Evolutionary conservation across 2,888 invertebrate species (phyloP), one percentile per base, ranked within the genome.

Genomic region (Hymenopus coronatus): DNA sequence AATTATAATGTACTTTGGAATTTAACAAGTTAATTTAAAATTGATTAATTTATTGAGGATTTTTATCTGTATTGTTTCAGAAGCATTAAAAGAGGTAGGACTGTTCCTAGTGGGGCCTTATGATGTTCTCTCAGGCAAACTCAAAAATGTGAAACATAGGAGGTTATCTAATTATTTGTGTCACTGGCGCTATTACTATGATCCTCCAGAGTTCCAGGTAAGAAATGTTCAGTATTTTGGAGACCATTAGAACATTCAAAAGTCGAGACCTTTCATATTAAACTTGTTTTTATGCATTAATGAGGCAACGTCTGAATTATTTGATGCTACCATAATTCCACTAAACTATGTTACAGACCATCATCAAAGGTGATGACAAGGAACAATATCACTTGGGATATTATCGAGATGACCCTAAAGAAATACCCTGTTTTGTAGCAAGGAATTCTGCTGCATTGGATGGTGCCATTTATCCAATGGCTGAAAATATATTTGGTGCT

Each of bases 151-250:
- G 1, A 93, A 95, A 90, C 94, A 95, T 90, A 95, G 90, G 94
- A 96, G 90, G 54, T 87, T 88, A 28, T 88, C 91, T 3, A 82
- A 89, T 7, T 97, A 96, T 92, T 94, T 98, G 86, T 93, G 96
- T 15, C 98, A 98, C 92, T 98, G 98, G 97, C 95, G 99, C 91
- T 99, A 97, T 93, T 98, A 95, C 92, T 98, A 97, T 93, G 99
- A 99, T 94, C 98, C 98, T 15, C 99, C 99, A 15, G 99, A 99
- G 93, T 97, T 98, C 93, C 97, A 98, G 94, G 96, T 96, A 92
- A 91, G 30, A 3, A n/a, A n/a, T 40, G n/a, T n/a, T 54, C 1
- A 6, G 9, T 84, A 15, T 15, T 83, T n/a, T 20, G n/a, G 20
- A 82, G 8, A 82, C 0, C 2, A 82, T 82, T 27, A 82, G 30